phyloP scores from a whole-genome alignment of 2,797 vertebrate genomes.

The Carapus acus region DNA sequence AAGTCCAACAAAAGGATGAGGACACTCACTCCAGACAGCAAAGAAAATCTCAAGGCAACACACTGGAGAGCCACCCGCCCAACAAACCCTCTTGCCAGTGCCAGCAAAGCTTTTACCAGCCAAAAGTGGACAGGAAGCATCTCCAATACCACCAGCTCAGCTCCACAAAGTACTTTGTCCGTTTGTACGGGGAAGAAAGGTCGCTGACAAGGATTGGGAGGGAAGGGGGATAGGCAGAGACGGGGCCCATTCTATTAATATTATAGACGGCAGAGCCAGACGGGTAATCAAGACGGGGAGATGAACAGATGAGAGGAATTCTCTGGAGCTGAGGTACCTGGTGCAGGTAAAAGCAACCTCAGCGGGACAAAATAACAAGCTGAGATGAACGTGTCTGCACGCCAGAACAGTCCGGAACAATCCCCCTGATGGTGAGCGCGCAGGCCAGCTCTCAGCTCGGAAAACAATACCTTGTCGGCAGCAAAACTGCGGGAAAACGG shows the following conservation, averaged over 20 bases:
- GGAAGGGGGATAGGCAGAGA: no score
- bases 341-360: no score
- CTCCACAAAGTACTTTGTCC: slow-evolving; percentile 30
- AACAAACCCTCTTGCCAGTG: slow-evolving; percentile 5
- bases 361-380: no score
- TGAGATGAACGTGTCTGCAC: no score
- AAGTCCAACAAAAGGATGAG: slow-evolving; percentile 4
- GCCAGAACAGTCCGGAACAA: no score
- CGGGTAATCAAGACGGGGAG: background rate
- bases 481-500: no score
- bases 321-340: background rate
- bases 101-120: slow-evolving; percentile 34
- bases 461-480: no score
- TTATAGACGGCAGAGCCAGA: background rate
- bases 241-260: slow-evolving; percentile 3
- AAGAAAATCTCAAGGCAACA: slow-evolving; percentile 20
- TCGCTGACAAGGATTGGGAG: background rate
- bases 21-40: slow-evolving; percentile 16
- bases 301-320: slow-evolving; percentile 3
- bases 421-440: no score
- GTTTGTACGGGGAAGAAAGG: slow-evolving; percentile 32
- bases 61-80: slow-evolving; percentile 28
- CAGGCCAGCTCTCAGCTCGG: no score
- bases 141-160: slow-evolving; percentile 52
- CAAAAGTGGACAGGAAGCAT: slow-evolving; percentile 23